Conservation (phyloP, 53 echinoderm and acorn worm genomes). For the Crossaster papposus region DNA sequence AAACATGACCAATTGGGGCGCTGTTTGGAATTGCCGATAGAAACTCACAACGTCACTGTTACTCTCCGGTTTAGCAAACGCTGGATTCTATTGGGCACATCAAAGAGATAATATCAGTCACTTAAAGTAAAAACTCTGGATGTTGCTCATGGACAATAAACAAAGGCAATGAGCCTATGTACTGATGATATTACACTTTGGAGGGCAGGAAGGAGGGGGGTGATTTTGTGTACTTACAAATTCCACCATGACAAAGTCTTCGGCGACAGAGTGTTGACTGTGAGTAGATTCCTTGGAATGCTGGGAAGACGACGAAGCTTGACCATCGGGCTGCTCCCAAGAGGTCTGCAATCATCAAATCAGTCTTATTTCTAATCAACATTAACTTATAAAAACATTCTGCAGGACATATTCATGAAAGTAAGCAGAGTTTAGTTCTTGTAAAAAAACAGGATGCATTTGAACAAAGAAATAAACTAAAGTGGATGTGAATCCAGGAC, state of each 20-base stretch:
- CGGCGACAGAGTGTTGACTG: constrained; percentile 81
- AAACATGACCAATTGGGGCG: constrained; percentile 84
- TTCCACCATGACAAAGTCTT: constrained; percentile 99
- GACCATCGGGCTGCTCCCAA: constrained; percentile 66
- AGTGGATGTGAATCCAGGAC: too few species aligned
- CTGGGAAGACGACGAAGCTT: constrained; percentile 64
- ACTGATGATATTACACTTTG: too few species aligned
- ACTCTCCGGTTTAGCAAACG: constrained; percentile 90
- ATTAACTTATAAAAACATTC: too few species aligned
- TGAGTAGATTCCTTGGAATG: constrained; percentile 82
- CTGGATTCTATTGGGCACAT: constrained; percentile 75
- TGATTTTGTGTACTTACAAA: constrained; percentile 68
- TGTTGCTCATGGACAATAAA: background rate
- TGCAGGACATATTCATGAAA: too few species aligned
- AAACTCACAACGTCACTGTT: constrained; percentile 87
- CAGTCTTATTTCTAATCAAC: background rate
- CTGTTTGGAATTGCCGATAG: constrained; percentile 90
- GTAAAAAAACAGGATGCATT: too few species aligned
- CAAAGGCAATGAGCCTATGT: too few species aligned
- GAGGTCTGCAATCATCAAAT: constrained; percentile 46
- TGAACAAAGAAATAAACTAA: too few species aligned
- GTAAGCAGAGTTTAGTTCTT: too few species aligned
- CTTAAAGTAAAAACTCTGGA: background rate
- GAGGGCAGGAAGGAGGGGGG: too few species aligned
- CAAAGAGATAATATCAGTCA: background rate